These are phyloP conservation scores for Acanthopagrus latus DNA, from an alignment of 2,797 vertebrate species.

Conservation along the genomic window DNA sequence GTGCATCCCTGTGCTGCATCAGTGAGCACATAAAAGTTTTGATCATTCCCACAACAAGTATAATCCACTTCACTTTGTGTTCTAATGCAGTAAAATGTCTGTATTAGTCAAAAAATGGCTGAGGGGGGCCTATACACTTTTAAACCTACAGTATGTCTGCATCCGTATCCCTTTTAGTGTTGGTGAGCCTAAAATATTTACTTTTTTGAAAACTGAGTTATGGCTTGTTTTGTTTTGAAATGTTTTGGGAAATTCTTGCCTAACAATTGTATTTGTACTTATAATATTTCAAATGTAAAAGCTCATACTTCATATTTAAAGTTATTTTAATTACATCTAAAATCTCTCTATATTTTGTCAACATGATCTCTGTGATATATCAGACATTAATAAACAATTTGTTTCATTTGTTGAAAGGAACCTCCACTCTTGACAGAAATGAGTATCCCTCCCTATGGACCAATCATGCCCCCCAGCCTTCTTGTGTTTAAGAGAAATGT, in stretches of 20 bases:
- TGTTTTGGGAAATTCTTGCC: background rate
- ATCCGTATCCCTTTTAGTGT: background rate
- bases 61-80: background rate
- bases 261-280: background rate
- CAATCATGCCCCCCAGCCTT: background rate
- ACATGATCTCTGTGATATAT: background rate
- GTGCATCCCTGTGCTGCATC: background rate
- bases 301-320: background rate
- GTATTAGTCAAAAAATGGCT: background rate
- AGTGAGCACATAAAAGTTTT: background rate
- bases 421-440: background rate
- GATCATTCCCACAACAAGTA: background rate
- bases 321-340: no score
- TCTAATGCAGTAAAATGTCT: background rate
- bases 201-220: background rate
- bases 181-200: background rate
- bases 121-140: background rate
- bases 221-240: background rate
- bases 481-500: background rate
- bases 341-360: no score
- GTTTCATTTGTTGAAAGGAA: background rate
- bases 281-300: background rate
- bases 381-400: background rate
- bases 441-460: background rate
- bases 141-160: background rate